A percentile compares a stretch with the other conserved stretches of the same genome.
phyloP scores from a whole-genome alignment of 2,113 vertebrate genomes.

The human region GRCh38 chr20:6856001-6856500 shows the following conservation, averaged over 20 bases:
- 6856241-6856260: not conserved
- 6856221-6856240: not conserved
- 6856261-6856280: not conserved
- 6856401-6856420: not conserved
- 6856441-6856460: not conserved
- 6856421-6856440: rapidly evolving
- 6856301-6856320: not conserved
- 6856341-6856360: not conserved
- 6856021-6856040: conserved; percentile 60
- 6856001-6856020: conserved; percentile 42
- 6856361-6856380: not conserved
- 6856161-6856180: not conserved
- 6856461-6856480: not conserved
- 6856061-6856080: conserved; percentile 68
- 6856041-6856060: conserved; percentile 69
- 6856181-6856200: not conserved
- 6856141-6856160: conserved; percentile 21
- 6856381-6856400: not conserved
- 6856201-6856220: not conserved
- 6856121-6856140: conserved; percentile 38
- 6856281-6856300: not conserved
- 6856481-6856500: not conserved
- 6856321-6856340: not conserved
- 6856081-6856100: conserved; percentile 69
- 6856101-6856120: conserved; percentile 51